A percentile compares a stretch with the other conserved stretches of the same genome.
Conservation (phyloP, 2,888 invertebrate species). For the Megastigmus dorsalis region DNA sequence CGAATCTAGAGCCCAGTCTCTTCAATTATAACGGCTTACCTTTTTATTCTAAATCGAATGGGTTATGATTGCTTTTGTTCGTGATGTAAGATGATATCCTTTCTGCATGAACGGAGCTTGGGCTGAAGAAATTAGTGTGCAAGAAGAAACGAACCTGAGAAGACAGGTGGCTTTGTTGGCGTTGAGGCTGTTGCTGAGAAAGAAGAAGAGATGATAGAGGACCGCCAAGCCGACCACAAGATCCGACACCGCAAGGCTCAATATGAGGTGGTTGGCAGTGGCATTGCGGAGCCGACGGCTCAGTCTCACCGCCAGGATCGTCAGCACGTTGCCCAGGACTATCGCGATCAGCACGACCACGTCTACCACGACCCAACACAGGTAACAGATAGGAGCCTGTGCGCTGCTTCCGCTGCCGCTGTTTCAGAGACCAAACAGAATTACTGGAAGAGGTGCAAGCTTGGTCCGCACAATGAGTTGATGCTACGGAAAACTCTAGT, state of each 20-base stretch:
- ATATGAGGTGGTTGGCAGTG: conserved; percentile 86
- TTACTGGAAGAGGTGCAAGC: no score
- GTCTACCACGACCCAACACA: conserved; percentile 81
- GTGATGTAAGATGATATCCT: no score
- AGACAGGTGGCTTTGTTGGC: conserved; percentile 80
- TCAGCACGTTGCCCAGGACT: conserved; percentile 84
- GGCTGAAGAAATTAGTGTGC: background rate
- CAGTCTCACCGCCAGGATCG: conserved; percentile 83
- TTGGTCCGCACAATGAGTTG: no score
- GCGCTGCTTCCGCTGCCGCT: no score
- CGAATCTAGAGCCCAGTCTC: conserved; percentile 75
- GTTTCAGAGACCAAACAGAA: no score
- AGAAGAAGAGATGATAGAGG: conserved; percentile 87
- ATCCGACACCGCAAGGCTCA: conserved; percentile 87
- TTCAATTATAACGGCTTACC: background rate
- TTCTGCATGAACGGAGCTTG: no score
- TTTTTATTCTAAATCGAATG: background rate
- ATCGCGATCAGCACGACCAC: conserved; percentile 81
- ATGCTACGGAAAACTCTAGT: no score
- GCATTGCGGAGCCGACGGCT: conserved; percentile 82
- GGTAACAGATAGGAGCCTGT: background rate
- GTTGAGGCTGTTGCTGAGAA: conserved; percentile 79
- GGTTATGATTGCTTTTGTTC: no score
- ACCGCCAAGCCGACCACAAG: conserved; percentile 85
- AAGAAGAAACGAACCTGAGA: conserved; percentile 67